These are phyloP conservation scores for Hypanus sabinus DNA, from an alignment of 2,113 vertebrate genomes.

Conservation along the genomic window DNA sequence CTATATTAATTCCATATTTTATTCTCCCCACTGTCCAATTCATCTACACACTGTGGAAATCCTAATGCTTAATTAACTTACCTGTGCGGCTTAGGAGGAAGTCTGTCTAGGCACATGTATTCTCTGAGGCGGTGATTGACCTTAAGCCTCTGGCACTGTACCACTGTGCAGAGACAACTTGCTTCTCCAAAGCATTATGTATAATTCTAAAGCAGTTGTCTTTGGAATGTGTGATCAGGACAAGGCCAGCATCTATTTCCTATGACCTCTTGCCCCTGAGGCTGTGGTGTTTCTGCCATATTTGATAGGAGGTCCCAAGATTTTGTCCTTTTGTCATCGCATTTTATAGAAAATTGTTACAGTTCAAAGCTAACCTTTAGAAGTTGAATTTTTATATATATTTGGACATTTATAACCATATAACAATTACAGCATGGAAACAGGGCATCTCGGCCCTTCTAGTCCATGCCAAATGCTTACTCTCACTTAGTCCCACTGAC, in stretches of 20 bases:
- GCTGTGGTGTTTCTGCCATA: background rate
- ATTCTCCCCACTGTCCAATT: too few species aligned
- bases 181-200: constrained; percentile 43
- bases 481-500: too few species aligned
- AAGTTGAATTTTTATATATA: background rate
- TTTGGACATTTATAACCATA: background rate
- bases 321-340: background rate
- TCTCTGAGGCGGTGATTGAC: too few species aligned
- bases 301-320: background rate
- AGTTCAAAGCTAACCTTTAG: background rate
- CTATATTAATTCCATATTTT: too few species aligned
- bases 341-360: background rate
- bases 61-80: too few species aligned
- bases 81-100: background rate
- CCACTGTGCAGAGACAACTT: constrained; percentile 43
- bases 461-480: too few species aligned
- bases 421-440: too few species aligned
- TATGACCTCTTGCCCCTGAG: background rate
- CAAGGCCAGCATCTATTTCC: background rate
- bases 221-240: background rate
- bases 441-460: too few species aligned
- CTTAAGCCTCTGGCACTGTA: too few species aligned
- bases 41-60: too few species aligned
- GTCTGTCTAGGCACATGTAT: too few species aligned
- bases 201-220: constrained; percentile 36